Conservation (phyloP, 2,888 invertebrate species). For the Tipula confusa region DNA sequence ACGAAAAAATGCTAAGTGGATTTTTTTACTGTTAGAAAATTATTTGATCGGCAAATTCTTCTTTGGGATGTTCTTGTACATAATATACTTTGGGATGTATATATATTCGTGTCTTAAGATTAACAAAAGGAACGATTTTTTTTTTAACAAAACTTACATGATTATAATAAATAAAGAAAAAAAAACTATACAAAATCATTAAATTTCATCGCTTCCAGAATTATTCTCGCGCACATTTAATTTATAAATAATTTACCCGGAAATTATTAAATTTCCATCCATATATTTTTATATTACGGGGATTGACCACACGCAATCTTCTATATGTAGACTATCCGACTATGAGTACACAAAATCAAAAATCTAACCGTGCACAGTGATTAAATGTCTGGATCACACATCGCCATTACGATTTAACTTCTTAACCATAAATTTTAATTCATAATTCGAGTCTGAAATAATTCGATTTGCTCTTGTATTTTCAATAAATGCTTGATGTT, state of each 20-base stretch:
- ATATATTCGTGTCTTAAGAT: neutral
- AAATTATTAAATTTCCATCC: constrained; percentile 20
- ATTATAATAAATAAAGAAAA: neutral
- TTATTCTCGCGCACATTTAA: constrained; percentile 3
- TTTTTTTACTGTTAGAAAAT: constrained; percentile 7
- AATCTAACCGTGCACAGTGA: neutral
- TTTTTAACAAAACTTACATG: neutral
- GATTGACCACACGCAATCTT: neutral
- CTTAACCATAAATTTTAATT: neutral
- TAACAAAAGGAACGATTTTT: neutral
- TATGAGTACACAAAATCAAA: neutral
- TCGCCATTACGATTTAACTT: neutral
- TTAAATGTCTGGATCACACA: neutral
- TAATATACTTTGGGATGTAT: neutral
- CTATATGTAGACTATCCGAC: neutral
- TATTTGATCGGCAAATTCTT: constrained; percentile 12
- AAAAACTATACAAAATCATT: neutral
- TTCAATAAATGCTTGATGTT: neutral
- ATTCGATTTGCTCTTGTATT: neutral
- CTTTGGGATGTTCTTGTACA: constrained; percentile 3
- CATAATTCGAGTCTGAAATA: neutral
- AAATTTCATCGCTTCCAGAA: constrained; percentile 7
- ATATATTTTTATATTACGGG: neutral
- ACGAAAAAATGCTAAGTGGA: constrained; percentile 3
- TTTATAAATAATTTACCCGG: constrained; percentile 6